These are phyloP conservation scores for Procambarus virginalis DNA, from an alignment of 1,140 invertebrate genomes.

Conservation along the genomic window DNA sequence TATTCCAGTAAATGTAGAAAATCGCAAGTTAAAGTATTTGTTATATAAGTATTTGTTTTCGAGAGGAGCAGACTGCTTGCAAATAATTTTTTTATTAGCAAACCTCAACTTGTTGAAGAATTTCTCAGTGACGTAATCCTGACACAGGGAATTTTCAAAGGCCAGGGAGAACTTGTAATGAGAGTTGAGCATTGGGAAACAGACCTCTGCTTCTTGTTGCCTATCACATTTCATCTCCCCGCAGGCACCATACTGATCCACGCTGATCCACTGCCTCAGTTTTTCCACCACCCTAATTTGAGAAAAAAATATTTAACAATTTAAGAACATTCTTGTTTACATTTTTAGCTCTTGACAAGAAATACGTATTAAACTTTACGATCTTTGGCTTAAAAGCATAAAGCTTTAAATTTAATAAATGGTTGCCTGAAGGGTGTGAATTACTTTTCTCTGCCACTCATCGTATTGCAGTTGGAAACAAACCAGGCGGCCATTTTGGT, in stretches of 20 bases:
- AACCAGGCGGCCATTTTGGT: constrained; percentile 39
- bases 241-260: constrained; percentile 73
- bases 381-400: too few relatives aligned
- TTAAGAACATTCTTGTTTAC: too few relatives aligned
- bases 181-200: not conserved
- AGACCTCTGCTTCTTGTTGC: not conserved
- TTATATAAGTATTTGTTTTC: too few relatives aligned
- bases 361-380: too few relatives aligned
- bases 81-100: too few relatives aligned
- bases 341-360: too few relatives aligned
- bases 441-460: constrained; percentile 4
- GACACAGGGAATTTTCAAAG: constrained; percentile 55
- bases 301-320: not conserved
- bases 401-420: too few relatives aligned
- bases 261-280: constrained; percentile 87
- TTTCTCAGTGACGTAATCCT: constrained; percentile 49
- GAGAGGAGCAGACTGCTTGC: too few relatives aligned
- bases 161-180: constrained; percentile 49
- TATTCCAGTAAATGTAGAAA: too few relatives aligned
- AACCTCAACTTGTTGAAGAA: constrained; percentile 25
- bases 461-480: not conserved
- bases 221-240: not conserved
- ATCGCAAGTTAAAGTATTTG: too few relatives aligned
- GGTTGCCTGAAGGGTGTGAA: too few relatives aligned
- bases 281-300: constrained; percentile 80